phyloP scores from a whole-genome alignment of 2,888 invertebrate genomes.

The Mesoligia furuncula region DNA sequence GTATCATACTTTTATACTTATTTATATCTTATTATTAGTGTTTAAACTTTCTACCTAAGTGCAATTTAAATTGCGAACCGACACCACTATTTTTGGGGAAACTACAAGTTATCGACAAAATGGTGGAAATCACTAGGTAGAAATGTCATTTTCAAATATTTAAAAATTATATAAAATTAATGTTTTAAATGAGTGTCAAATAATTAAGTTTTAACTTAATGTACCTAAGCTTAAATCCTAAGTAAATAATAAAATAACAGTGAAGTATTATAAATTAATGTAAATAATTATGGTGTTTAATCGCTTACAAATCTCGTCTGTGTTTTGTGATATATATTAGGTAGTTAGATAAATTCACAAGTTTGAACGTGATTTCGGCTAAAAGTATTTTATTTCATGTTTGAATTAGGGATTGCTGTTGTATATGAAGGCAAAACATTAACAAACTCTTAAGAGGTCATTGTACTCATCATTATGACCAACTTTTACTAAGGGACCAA shows the following conservation, averaged over 20 bases:
- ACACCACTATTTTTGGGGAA: neutral
- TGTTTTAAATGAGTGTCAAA: slow-evolving; percentile 66
- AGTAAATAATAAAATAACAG: slow-evolving; percentile 60
- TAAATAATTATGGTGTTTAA: slow-evolving; percentile 62
- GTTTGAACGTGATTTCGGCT: slow-evolving; percentile 33
- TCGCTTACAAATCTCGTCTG: slow-evolving; percentile 76
- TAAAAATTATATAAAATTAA: slow-evolving; percentile 42
- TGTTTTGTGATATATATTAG: slow-evolving; percentile 77
- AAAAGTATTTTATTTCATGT: slow-evolving; percentile 40
- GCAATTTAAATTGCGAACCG: neutral
- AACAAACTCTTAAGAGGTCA: too few species aligned
- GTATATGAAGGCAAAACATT: too few species aligned
- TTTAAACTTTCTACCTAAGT: neutral
- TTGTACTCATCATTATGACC: too few species aligned
- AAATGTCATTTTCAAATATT: slow-evolving; percentile 58
- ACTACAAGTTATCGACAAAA: neutral
- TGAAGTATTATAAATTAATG: slow-evolving; percentile 60
- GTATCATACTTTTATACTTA: neutral
- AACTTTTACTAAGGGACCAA: too few species aligned
- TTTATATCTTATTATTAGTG: neutral
- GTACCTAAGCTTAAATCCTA: slow-evolving; percentile 54
- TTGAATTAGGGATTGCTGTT: slow-evolving; percentile 3
- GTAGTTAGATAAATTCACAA: slow-evolving; percentile 68
- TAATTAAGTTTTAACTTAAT: slow-evolving; percentile 53
- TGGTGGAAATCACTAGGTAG: neutral